Evolutionary conservation across 2,888 invertebrate species (phyloP), one percentile per base, ranked within the genome.

Genomic region (Emmelina monodactyla): DNA sequence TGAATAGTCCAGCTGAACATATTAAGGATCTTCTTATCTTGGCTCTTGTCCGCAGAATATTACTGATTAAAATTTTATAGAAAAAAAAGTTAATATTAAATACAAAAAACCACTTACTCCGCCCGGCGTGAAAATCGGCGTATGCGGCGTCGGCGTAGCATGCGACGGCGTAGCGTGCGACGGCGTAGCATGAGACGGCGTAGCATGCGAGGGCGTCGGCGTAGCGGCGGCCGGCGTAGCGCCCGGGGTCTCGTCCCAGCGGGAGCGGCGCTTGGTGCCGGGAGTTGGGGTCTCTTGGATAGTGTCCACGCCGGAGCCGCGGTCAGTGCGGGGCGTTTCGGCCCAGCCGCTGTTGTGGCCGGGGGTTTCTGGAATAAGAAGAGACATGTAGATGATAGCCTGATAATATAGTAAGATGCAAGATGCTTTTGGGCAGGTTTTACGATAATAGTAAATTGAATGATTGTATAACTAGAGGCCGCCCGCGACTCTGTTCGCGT

Each of bases 241-340:
- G 50, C 89, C 89, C 0, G 99, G 98, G 0, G 98, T 99, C 72
- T 99, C 97, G 67, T 99, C 99, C 99, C 99, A 99, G 42, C 99
- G 88, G 37, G 97, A 96, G 36, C 97, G 86, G 1, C 99, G 85
- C 69, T 99, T 99, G 34, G 95, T 94, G 19, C 94, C 92, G 0
- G 97, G 96, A 0, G 97, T 97, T 0, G 97, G 94, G 0, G 94
- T 94, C 67, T 96, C 96, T 55, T 94, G 89, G 34, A 92, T 91
- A 11, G 88, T 78, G 53, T 91, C 91, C 9, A 86, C 82, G 9
- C 86, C 88, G 1, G 85, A 85, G 2, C 89, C 88, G 36, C 97
- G 86, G 63, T 97, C 97, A 0, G 97, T 94, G 41, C 95, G 88
- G 0, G 99, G 99, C 0, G 99, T 99, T 75, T 99, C 99, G 11